Evolutionary conservation across 1,140 invertebrate genomes (phyloP).

Genomic region (Apis florea): DNA sequence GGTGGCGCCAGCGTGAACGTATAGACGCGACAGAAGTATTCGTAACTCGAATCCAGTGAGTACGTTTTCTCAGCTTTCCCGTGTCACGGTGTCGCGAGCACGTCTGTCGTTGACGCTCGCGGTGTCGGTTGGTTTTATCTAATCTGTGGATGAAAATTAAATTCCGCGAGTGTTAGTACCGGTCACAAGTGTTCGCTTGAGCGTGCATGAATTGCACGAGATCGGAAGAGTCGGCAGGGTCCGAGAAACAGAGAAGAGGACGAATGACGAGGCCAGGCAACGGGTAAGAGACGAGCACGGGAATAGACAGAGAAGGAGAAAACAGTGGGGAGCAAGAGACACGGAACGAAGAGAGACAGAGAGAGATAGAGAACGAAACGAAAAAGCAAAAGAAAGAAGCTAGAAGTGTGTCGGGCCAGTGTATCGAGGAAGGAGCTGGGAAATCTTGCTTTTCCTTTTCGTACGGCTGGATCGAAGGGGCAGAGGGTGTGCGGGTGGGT

Average conservation of each 20-base stretch:
- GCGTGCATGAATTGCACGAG: constrained; percentile 41
- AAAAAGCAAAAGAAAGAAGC: constrained; percentile 31
- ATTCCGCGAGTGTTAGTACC: constrained; percentile 31
- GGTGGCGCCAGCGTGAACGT: constrained; percentile 16
- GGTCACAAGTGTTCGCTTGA: constrained; percentile 14
- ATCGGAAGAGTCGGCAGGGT: constrained; percentile 31
- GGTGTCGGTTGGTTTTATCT: constrained; percentile 46
- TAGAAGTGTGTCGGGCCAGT: constrained; percentile 58
- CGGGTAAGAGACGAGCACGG: constrained; percentile 26
- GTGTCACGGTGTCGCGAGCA: constrained; percentile 58
- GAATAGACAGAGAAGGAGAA: constrained; percentile 16
- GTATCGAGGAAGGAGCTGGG: constrained; percentile 32
- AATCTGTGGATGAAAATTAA: constrained; percentile 28
- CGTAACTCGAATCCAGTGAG: constrained; percentile 18
- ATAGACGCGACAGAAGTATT: constrained; percentile 2
- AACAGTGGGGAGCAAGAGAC: constrained; percentile 8
- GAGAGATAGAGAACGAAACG: constrained; percentile 5
- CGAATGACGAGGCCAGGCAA: neutral
- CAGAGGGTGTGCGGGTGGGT: constrained; percentile 22
- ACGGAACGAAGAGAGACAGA: neutral
- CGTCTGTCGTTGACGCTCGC: constrained; percentile 50
- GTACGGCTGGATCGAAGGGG: constrained; percentile 41
- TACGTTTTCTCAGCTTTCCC: constrained; percentile 59
- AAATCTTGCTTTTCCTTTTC: constrained; percentile 53
- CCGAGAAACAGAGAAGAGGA: neutral